These are phyloP conservation scores for Poeciliopsis turrubarensis DNA, from an alignment of 2,113 vertebrate genomes.

Conservation along the genomic window DNA sequence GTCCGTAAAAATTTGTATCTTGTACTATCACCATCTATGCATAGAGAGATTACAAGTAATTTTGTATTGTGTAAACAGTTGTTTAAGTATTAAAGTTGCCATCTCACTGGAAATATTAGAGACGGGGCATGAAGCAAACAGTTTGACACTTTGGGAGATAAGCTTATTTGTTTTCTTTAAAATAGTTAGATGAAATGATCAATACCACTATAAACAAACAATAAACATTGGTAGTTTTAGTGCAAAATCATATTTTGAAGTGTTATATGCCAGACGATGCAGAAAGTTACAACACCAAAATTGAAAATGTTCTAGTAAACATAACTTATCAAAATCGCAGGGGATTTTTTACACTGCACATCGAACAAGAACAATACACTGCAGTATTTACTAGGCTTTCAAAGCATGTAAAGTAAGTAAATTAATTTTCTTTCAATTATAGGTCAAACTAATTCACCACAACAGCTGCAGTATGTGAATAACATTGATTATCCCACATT, in stretches of 20 bases:
- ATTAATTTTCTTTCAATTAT: neutral
- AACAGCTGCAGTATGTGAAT: neutral
- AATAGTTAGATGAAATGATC: neutral
- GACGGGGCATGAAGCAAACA: constrained; percentile 29
- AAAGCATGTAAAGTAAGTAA: neutral
- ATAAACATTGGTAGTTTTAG: neutral
- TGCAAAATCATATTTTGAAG: too few species aligned
- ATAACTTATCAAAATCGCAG: neutral
- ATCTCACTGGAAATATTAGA: constrained; percentile 44
- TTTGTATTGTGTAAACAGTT: constrained; percentile 66
- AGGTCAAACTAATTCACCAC: neutral
- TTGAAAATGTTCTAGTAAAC: neutral
- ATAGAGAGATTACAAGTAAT: constrained; percentile 70
- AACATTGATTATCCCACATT: neutral
- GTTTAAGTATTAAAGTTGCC: constrained; percentile 56
- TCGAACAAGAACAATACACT: neutral
- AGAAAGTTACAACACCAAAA: neutral
- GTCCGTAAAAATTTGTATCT: constrained; percentile 55
- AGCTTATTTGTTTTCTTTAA: constrained; percentile 4
- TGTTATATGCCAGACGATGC: neutral
- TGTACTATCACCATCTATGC: constrained; percentile 65
- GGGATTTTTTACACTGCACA: neutral
- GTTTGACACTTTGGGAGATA: constrained; percentile 42
- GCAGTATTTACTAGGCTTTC: constrained; percentile 3
- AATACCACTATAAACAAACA: neutral